phyloP scores from a whole-genome alignment of 2,797 vertebrate genomes.

The Paratrypauchen microcephalus region DNA sequence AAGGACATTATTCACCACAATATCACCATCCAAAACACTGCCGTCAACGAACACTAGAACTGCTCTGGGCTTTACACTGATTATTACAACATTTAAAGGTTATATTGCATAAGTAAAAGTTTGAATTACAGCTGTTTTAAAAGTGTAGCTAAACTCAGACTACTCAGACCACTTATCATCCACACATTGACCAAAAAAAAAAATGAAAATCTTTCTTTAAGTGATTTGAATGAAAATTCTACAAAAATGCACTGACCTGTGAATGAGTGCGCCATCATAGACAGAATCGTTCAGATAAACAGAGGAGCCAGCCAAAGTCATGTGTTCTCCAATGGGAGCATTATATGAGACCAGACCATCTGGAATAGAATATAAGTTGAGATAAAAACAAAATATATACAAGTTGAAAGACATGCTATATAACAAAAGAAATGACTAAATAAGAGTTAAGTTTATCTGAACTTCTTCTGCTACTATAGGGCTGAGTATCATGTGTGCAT shows the following conservation, averaged over 20 bases:
- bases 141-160: not conserved
- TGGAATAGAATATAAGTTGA: constrained; percentile 51
- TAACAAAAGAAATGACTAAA: not conserved
- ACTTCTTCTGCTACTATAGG: not conserved
- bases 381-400: not conserved
- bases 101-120: not conserved
- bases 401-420: not conserved
- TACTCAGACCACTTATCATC: no score
- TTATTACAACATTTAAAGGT: not conserved
- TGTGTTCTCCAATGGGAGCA: constrained; percentile 86
- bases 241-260: constrained; percentile 74
- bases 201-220: not conserved
- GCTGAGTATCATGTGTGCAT: not conserved
- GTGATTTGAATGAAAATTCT: not conserved
- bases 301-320: constrained; percentile 75
- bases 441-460: not conserved
- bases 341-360: constrained; percentile 96
- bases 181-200: not conserved
- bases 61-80: not conserved
- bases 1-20: constrained; percentile 71
- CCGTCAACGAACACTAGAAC: constrained; percentile 28
- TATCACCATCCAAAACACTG: constrained; percentile 60
- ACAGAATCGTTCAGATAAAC: constrained; percentile 93
- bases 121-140: not conserved
- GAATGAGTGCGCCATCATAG: constrained; percentile 90